These are phyloP conservation scores for Ifrita kowaldi DNA, from an alignment of 2,113 vertebrate genomes.

Conservation along the genomic window DNA sequence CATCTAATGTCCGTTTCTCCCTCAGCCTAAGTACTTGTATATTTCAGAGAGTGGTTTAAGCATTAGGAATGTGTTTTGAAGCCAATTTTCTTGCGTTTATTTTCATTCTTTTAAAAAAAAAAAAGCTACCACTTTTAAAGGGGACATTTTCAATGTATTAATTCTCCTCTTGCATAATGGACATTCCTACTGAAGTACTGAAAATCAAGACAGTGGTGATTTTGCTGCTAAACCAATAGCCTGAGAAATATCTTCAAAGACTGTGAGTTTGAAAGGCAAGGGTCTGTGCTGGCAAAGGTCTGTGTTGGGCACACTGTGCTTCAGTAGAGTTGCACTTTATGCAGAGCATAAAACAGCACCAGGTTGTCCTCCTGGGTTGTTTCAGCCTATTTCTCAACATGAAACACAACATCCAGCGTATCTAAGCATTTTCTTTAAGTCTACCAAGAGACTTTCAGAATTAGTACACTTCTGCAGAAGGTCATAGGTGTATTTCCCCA, in stretches of 20 bases:
- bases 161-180: neutral
- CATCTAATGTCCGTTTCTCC: neutral
- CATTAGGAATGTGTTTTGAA: conserved; percentile 8
- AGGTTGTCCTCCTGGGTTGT: neutral
- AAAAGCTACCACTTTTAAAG: neutral
- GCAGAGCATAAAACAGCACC: neutral
- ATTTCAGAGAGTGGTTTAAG: neutral
- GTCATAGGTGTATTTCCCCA: neutral
- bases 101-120: neutral
- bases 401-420: neutral
- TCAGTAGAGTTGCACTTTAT: neutral
- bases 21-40: neutral
- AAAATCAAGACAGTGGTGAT: neutral
- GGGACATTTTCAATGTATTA: neutral
- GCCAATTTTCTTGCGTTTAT: neutral
- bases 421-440: neutral
- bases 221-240: neutral
- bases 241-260: neutral
- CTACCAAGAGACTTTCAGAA: neutral
- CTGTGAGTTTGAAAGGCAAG: neutral
- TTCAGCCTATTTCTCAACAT: neutral
- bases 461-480: neutral
- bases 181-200: neutral
- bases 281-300: neutral
- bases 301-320: neutral